phyloP scores from a whole-genome alignment of 2,888 invertebrate species.

The Nebria brevicollis region DNA sequence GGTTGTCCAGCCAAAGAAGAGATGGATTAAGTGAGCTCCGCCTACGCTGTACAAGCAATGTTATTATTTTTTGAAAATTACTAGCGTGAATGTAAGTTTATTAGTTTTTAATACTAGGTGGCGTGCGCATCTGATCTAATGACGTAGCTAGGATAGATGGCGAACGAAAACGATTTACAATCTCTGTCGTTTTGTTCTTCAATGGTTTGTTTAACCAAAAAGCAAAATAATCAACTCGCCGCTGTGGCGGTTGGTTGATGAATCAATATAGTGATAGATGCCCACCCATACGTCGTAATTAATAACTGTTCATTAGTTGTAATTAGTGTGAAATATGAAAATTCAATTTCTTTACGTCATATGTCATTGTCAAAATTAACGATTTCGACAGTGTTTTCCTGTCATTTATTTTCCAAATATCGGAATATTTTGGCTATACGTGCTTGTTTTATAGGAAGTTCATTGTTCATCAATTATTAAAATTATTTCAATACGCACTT shows the following conservation, averaged over 20 bases:
- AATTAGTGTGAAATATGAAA: slow-evolving; percentile 44
- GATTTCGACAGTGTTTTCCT: not conserved
- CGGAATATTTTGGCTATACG: not conserved
- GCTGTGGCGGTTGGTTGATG: slow-evolving; percentile 19
- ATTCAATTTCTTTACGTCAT: slow-evolving; percentile 37
- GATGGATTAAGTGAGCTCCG: slow-evolving; percentile 9
- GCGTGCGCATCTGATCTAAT: not conserved
- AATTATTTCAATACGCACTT: too few species aligned
- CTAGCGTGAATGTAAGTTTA: not conserved
- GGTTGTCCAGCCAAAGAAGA: not conserved
- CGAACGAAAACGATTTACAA: not conserved
- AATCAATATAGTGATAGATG: slow-evolving; percentile 26
- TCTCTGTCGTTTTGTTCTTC: not conserved
- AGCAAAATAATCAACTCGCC: not conserved
- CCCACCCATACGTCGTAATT: slow-evolving; percentile 28
- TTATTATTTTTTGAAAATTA: slow-evolving; percentile 16
- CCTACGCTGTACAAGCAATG: slow-evolving; percentile 7
- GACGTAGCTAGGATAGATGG: not conserved
- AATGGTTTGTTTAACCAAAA: not conserved
- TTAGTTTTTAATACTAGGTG: slow-evolving; percentile 5
- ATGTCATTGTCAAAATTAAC: slow-evolving; percentile 39
- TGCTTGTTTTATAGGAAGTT: not conserved
- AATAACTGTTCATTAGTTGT: slow-evolving; percentile 46
- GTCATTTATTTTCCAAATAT: not conserved
- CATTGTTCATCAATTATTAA: not conserved